Evolutionary conservation across 2,113 vertebrate species (phyloP).

Genomic region (Arenaria interpres): DNA sequence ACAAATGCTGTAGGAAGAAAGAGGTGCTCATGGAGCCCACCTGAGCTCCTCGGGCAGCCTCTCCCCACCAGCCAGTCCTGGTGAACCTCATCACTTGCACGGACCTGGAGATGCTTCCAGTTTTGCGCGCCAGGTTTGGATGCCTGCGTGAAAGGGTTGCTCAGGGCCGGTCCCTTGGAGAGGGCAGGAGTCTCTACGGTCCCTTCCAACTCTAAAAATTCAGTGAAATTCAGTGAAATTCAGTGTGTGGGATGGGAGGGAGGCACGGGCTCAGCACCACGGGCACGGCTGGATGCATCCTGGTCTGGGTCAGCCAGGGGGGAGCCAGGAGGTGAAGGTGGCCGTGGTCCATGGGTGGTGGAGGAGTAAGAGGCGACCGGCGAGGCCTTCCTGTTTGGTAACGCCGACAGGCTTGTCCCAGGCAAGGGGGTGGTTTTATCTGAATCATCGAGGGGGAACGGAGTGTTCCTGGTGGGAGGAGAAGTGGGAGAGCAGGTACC

Average conservation of each 20-base stretch:
- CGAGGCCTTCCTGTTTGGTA: background rate
- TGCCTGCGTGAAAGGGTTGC: background rate
- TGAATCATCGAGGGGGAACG: background rate
- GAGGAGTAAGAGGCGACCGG: background rate
- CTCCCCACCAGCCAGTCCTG: background rate
- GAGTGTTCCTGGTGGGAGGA: background rate
- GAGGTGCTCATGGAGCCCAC: background rate
- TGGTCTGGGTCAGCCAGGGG: rapidly evolving
- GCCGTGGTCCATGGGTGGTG: background rate
- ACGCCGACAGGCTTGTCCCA: background rate
- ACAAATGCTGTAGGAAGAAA: background rate
- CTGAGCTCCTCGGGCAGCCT: background rate
- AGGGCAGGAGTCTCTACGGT: background rate
- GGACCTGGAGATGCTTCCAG: background rate
- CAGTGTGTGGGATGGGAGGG: rapidly evolving
- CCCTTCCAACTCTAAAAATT: too few species aligned
- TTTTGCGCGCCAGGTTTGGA: background rate
- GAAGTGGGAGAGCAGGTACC: background rate
- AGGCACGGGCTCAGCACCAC: background rate
- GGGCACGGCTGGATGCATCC: background rate
- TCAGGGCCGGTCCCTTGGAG: rapidly evolving
- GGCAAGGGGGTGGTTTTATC: background rate
- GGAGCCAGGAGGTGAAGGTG: background rate
- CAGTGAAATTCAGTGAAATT: too few species aligned
- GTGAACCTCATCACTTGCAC: background rate